A percentile compares a stretch with the other conserved stretches of the same genome.
phyloP scores from a whole-genome alignment of 1,140 invertebrate species.

The Camponotus pennsylvanicus region DNA sequence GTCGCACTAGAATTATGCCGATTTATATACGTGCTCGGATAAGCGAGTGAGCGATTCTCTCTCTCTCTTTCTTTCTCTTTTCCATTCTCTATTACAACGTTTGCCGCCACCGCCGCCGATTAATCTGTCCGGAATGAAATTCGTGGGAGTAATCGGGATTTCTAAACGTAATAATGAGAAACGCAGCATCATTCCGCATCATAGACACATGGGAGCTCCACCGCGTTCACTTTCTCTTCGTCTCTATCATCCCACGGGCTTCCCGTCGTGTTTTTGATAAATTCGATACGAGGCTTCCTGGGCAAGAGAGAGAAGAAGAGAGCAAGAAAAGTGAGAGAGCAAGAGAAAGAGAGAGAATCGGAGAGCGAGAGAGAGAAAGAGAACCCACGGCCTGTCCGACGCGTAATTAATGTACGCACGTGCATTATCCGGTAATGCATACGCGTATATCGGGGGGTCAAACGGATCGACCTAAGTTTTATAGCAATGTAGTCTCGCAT shows the following conservation, averaged over 20 bases:
- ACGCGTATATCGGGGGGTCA: constrained; percentile 26
- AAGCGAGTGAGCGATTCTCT: neutral
- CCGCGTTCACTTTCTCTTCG: constrained; percentile 56
- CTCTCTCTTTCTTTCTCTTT: constrained; percentile 4
- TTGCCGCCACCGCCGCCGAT: constrained; percentile 24
- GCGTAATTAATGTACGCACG: constrained; percentile 74
- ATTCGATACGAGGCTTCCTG: constrained; percentile 78
- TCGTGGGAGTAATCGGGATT: constrained; percentile 53
- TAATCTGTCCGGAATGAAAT: constrained; percentile 54
- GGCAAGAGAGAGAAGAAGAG: neutral
- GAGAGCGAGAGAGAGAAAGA: neutral
- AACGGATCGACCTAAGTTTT: constrained; percentile 55
- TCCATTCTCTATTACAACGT: neutral
- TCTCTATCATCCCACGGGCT: constrained; percentile 73
- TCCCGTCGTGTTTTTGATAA: constrained; percentile 80
- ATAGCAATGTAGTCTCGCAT: neutral
- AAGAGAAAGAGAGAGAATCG: neutral
- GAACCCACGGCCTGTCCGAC: constrained; percentile 39
- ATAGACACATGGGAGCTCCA: constrained; percentile 12
- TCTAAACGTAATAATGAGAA: constrained; percentile 57
- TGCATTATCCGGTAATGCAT: constrained; percentile 69
- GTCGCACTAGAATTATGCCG: constrained; percentile 25
- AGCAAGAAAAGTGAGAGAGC: too few species aligned
- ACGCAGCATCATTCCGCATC: constrained; percentile 26
- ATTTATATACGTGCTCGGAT: constrained; percentile 14